Conservation (phyloP, 2,888 invertebrate genomes). For the Pandemis cinnamomeana region DNA sequence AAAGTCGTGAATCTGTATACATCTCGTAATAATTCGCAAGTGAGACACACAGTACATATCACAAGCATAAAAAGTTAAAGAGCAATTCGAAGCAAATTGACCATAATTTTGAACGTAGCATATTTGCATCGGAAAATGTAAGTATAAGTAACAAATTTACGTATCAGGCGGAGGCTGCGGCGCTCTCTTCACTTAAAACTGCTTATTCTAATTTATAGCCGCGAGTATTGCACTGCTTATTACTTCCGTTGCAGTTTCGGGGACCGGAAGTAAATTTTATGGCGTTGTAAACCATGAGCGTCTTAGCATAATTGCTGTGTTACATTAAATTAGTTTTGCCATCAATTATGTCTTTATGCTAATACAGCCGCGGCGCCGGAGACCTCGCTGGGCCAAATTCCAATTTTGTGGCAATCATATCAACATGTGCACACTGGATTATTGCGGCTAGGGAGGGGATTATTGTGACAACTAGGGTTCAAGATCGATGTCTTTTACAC, state of each 20-base stretch:
- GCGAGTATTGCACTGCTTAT: slow-evolving; percentile 81
- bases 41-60: background rate
- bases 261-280: slow-evolving; percentile 77
- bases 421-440: slow-evolving; percentile 39
- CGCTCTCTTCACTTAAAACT: slow-evolving; percentile 73
- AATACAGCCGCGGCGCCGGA: slow-evolving; percentile 59
- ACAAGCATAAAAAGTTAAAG: slow-evolving; percentile 3
- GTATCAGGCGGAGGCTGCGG: slow-evolving; percentile 51
- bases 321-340: slow-evolving; percentile 79
- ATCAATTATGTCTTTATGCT: slow-evolving; percentile 79
- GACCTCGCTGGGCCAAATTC: slow-evolving; percentile 55
- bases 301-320: slow-evolving; percentile 81
- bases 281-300: slow-evolving; percentile 80
- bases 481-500: slow-evolving; percentile 32
- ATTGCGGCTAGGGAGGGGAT: slow-evolving; percentile 8
- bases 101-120: slow-evolving; percentile 18
- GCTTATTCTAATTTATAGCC: slow-evolving; percentile 80
- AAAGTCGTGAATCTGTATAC: background rate
- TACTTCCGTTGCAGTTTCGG: slow-evolving; percentile 80
- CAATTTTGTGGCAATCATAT: slow-evolving; percentile 50
- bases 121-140: slow-evolving; percentile 39
- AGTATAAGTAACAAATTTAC: slow-evolving; percentile 49
- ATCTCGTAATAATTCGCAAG: background rate
- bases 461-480: slow-evolving; percentile 9
- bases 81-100: slow-evolving; percentile 5